Conservation (phyloP, 2,797 vertebrate genomes). For the Lycodopsis pacificus region DNA sequence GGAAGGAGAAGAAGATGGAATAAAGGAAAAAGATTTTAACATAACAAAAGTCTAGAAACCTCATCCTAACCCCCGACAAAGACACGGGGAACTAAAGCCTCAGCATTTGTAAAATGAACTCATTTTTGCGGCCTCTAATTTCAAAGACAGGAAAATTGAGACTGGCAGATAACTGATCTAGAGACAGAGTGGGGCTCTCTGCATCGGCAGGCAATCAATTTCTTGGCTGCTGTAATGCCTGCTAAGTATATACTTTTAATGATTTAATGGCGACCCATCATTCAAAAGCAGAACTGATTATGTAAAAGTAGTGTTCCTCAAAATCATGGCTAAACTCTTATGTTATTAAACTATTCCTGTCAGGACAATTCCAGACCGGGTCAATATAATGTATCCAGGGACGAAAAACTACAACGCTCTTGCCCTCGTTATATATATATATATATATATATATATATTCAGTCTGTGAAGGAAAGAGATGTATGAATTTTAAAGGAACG, state of each 20-base stretch:
- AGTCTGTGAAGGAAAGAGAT: neutral
- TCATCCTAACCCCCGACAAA: conserved; percentile 1
- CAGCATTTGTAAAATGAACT: neutral
- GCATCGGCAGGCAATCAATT: conserved; percentile 50
- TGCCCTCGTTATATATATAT: neutral
- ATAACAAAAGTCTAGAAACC: neutral
- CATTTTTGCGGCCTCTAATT: neutral
- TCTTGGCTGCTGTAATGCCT: conserved; percentile 45
- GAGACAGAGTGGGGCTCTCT: conserved; percentile 20
- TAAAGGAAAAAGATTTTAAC: neutral
- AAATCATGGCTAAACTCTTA: neutral
- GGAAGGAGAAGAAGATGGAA: neutral
- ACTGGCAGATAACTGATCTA: conserved; percentile 25
- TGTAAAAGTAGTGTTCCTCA: neutral
- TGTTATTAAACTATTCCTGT: neutral
- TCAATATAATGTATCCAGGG: neutral
- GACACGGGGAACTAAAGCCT: neutral
- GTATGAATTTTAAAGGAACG: neutral
- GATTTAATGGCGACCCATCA: conserved; percentile 45
- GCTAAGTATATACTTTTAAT: conserved; percentile 49
- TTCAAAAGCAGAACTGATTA: conserved; percentile 21
- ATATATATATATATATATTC: too few species aligned
- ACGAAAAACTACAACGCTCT: neutral
- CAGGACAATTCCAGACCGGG: neutral
- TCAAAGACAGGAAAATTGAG: conserved; percentile 15